Percentiles rank a stretch among this genome's conserved stretches.
phyloP scores from a whole-genome alignment of 2,888 invertebrate species.

The Aquatica leii region DNA sequence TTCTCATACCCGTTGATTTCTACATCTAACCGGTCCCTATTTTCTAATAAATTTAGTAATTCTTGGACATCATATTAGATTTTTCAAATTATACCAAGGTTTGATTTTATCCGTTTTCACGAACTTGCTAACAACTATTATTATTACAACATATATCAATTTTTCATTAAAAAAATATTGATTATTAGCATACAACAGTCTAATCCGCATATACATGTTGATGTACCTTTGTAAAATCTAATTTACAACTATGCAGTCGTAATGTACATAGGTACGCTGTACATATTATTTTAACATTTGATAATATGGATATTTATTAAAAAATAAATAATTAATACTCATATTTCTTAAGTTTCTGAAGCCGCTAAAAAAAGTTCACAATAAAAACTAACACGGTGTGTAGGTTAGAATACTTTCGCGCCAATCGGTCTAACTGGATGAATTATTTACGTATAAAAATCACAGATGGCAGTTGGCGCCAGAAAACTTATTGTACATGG shows the following conservation, averaged over 20 bases:
- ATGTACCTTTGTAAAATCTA: background rate
- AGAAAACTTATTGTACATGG: too few species aligned
- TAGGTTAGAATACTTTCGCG: background rate
- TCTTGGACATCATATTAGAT: background rate
- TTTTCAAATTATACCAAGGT: background rate
- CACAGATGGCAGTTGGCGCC: background rate
- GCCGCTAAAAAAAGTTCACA: too few species aligned
- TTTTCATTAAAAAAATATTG: background rate
- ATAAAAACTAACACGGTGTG: background rate
- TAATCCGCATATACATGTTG: background rate
- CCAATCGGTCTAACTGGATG: background rate
- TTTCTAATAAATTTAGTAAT: background rate
- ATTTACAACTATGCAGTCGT: background rate
- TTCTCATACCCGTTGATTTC: background rate
- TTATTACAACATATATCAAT: background rate
- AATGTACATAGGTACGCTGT: background rate
- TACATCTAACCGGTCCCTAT: background rate
- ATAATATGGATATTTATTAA: too few species aligned
- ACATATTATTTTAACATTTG: too few species aligned
- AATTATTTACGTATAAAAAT: background rate
- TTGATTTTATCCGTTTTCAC: background rate
- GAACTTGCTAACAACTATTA: background rate
- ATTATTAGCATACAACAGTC: background rate
- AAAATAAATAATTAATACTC: too few species aligned
- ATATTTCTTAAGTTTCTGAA: too few species aligned